These are phyloP conservation scores for Periophthalmus modestus DNA, from an alignment of 2,113 vertebrate species.

Conservation along the genomic window DNA sequence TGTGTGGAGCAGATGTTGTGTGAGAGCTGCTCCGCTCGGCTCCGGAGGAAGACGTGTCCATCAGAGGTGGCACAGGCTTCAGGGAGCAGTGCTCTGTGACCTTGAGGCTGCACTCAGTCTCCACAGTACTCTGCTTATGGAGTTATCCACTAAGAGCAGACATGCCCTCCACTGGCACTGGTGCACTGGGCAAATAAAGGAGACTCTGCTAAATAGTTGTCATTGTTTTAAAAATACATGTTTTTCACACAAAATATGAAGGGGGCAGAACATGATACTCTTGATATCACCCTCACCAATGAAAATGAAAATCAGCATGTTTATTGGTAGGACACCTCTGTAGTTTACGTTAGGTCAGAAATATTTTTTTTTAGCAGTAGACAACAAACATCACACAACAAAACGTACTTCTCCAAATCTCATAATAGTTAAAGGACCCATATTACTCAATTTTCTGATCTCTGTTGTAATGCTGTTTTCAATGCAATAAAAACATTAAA, in stretches of 20 bases:
- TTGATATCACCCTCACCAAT: neutral
- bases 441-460: no score
- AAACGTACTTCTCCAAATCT: no score
- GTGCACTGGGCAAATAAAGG: neutral
- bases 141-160: conserved; percentile 38
- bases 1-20: conserved; percentile 99
- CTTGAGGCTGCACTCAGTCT: conserved; percentile 71
- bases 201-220: neutral
- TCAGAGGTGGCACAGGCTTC: conserved; percentile 78
- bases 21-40: conserved; percentile 89
- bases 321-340: no score
- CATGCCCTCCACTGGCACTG: neutral
- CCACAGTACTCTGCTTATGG: conserved; percentile 19
- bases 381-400: no score
- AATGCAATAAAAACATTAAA: no score
- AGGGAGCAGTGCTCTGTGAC: conserved; percentile 70
- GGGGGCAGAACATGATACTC: no score
- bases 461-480: no score
- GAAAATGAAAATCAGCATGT: neutral
- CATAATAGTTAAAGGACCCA: no score
- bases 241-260: no score
- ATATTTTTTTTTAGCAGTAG: no score
- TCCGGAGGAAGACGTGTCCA: conserved; percentile 95
- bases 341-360: no score
- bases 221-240: neutral